Percentiles rank a stretch among this genome's conserved stretches.
Evolutionary conservation across 1,140 invertebrate genomes (phyloP).

Genomic region (Cydia pomonella): DNA sequence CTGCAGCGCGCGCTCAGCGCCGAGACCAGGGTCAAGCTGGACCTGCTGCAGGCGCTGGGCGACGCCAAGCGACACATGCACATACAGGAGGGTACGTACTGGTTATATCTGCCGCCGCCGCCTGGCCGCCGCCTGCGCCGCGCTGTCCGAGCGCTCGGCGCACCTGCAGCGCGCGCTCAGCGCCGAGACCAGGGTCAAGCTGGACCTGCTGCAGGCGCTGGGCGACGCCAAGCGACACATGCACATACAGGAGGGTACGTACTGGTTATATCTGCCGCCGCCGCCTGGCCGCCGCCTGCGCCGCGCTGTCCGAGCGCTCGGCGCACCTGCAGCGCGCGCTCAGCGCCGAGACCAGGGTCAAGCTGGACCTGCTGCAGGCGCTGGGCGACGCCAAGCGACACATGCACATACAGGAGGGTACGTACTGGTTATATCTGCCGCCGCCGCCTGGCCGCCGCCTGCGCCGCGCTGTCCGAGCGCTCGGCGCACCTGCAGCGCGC

Average conservation of each 20-base stretch:
- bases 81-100: conserved; percentile 91
- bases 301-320: conserved; percentile 56
- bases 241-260: conserved; percentile 94
- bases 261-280: conserved; percentile 40
- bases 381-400: conserved; percentile 96
- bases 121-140: too few species aligned
- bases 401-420: conserved; percentile 95
- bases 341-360: conserved; percentile 96
- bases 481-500: conserved; percentile 91
- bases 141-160: conserved; percentile 56
- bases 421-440: conserved; percentile 58
- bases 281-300: too few species aligned
- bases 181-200: conserved; percentile 96
- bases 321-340: conserved; percentile 92
- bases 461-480: conserved; percentile 53
- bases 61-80: conserved; percentile 96
- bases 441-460: too few species aligned
- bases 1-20: conserved; percentile 96
- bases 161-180: conserved; percentile 95
- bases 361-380: conserved; percentile 97
- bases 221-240: conserved; percentile 96
- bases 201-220: conserved; percentile 97
- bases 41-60: conserved; percentile 97
- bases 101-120: conserved; percentile 44
- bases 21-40: conserved; percentile 97